These are phyloP conservation scores for Neomorphus geoffroyi DNA, from an alignment of 2,797 vertebrate species.

Conservation along the genomic window DNA sequence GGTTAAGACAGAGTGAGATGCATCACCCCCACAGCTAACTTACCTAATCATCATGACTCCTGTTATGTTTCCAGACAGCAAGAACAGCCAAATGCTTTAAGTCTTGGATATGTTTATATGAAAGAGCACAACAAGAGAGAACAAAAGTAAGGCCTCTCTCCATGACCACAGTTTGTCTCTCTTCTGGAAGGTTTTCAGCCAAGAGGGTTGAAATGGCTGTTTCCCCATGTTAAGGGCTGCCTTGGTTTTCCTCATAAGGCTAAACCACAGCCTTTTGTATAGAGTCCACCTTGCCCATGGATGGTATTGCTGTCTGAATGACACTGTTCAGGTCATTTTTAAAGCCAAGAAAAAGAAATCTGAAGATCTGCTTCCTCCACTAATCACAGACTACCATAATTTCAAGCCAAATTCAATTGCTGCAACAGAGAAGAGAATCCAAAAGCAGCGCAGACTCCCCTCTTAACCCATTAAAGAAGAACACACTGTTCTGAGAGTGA, in stretches of 20 bases:
- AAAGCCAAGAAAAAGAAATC: conserved; percentile 26
- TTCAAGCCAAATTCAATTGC: neutral
- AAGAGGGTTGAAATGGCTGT: neutral
- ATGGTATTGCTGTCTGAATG: neutral
- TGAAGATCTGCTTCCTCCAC: neutral
- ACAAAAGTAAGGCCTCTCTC: conserved; percentile 56
- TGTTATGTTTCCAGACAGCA: conserved; percentile 46
- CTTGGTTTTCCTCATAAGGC: neutral
- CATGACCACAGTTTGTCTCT: conserved; percentile 9
- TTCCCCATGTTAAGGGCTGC: neutral
- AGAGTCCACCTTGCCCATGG: neutral
- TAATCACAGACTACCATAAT: neutral
- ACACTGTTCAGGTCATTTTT: neutral
- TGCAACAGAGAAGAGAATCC: neutral
- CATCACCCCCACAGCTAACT: conserved; percentile 60
- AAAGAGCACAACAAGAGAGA: conserved; percentile 52
- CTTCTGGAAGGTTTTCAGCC: neutral
- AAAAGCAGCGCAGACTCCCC: neutral
- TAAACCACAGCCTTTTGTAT: neutral
- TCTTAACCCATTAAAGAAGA: neutral
- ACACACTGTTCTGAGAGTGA: neutral
- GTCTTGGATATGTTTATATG: conserved; percentile 36
- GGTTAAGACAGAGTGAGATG: conserved; percentile 32
- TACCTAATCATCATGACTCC: conserved; percentile 52
- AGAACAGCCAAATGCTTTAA: conserved; percentile 53